Conservation (phyloP, 2,797 vertebrate species). For the Ibycter americanus region DNA sequence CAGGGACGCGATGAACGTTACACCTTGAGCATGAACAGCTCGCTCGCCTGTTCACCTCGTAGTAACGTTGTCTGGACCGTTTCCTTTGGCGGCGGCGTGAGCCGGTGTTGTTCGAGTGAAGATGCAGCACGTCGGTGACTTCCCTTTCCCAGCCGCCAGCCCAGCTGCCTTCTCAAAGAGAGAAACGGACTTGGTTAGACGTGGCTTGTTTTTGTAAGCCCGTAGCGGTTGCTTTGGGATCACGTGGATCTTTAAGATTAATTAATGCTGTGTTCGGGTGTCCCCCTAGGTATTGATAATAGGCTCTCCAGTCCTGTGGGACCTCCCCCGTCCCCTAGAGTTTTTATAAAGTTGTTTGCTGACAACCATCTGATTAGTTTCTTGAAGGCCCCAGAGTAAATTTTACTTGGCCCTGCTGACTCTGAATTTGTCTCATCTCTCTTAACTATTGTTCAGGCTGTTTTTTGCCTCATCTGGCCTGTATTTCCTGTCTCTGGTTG, state of each 20-base stretch:
- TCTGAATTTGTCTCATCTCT: neutral
- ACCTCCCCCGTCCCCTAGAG: neutral
- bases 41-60: fast-evolving
- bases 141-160: neutral
- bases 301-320: neutral
- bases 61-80: fast-evolving
- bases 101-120: neutral
- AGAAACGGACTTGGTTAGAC: neutral
- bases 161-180: neutral
- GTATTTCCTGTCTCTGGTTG: constrained; percentile 56
- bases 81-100: neutral
- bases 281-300: neutral
- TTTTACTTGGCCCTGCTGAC: neutral
- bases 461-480: constrained; percentile 50
- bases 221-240: neutral
- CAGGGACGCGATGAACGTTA: neutral
- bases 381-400: neutral
- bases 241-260: neutral
- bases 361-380: neutral
- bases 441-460: constrained; percentile 12
- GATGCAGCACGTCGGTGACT: neutral
- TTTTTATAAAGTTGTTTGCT: neutral
- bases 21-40: neutral
- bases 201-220: neutral
- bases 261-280: neutral